phyloP scores from a whole-genome alignment of 2,888 invertebrate genomes.

The Macrosiphum euphorbiae region DNA sequence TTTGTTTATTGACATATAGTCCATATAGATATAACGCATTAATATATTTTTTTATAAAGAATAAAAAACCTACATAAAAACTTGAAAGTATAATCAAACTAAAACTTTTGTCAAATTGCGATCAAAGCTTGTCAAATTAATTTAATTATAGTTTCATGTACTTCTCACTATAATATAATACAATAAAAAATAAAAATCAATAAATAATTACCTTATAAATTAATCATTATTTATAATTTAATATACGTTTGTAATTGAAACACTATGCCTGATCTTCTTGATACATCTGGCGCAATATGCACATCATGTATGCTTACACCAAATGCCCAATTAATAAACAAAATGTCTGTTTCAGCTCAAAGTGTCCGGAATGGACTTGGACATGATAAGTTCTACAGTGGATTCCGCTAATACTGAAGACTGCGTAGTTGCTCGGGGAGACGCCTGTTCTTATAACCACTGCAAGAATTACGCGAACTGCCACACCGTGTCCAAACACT shows the following conservation, averaged over 20 bases:
- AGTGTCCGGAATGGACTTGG: constrained; percentile 77
- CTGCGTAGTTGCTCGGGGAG: constrained; percentile 73
- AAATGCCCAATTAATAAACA: not conserved
- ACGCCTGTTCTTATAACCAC: constrained; percentile 68
- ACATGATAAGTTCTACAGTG: constrained; percentile 80
- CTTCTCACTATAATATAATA: not conserved
- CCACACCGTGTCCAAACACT: constrained; percentile 71
- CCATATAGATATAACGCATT: not conserved
- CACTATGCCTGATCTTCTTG: not conserved
- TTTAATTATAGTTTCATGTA: not conserved
- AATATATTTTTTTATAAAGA: not conserved
- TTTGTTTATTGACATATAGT: not conserved
- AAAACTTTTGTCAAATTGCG: not conserved
- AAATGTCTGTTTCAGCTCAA: constrained; percentile 73
- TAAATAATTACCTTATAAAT: too few species aligned
- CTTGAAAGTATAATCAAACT: not conserved
- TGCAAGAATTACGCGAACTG: constrained; percentile 81
- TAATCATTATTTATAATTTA: not conserved
- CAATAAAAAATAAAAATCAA: not conserved
- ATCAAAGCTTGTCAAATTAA: not conserved
- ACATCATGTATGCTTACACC: not conserved
- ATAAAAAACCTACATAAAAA: not conserved
- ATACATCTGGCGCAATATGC: not conserved
- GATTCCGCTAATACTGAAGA: constrained; percentile 87
- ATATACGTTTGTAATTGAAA: not conserved